Conservation (phyloP, 2,113 vertebrate species). For the Dissostichus mawsoni region DNA sequence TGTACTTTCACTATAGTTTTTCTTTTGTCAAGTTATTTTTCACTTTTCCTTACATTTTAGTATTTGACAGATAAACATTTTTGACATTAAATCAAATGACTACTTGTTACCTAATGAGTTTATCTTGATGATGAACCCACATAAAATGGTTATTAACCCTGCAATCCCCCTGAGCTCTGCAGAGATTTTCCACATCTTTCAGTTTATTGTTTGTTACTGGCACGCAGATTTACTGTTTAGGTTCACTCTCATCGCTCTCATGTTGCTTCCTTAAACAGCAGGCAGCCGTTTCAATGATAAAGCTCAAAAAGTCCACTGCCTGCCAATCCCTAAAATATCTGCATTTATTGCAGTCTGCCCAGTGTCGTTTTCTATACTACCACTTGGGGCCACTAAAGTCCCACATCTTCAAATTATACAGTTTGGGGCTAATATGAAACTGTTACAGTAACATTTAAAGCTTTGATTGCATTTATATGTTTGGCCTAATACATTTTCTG, state of each 20-base stretch:
- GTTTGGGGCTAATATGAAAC: background rate
- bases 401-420: constrained; percentile 9
- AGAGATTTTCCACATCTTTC: background rate
- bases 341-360: background rate
- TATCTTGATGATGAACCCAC: background rate
- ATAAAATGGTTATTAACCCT: background rate
- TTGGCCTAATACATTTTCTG: background rate
- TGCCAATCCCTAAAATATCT: background rate
- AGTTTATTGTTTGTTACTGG: background rate
- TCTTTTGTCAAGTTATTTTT: background rate
- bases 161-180: background rate
- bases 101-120: too few species aligned
- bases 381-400: background rate
- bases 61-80: background rate
- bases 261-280: constrained; percentile 3
- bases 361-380: background rate
- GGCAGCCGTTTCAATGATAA: background rate
- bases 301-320: background rate
- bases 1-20: background rate
- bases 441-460: background rate
- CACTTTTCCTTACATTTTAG: background rate
- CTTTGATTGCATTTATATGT: background rate
- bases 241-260: constrained; percentile 2
- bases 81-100: background rate
- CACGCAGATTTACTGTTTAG: background rate